Conservation (phyloP, 1,140 invertebrate genomes). For the Bombus difficillimus region DNA sequence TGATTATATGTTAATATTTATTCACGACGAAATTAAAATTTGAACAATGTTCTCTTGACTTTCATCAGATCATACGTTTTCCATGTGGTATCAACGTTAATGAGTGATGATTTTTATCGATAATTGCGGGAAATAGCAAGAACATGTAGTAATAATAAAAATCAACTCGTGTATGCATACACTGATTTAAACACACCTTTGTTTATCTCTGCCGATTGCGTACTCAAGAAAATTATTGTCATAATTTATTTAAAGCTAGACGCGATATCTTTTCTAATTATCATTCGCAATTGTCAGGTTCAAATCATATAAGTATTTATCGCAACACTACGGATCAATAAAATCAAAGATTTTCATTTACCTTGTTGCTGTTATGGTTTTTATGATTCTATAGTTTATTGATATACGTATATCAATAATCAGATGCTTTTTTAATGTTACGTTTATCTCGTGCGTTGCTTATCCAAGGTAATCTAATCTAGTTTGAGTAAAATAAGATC, state of each 20-base stretch:
- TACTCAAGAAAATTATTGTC: not conserved
- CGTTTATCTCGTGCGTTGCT: not conserved
- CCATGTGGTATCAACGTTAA: not conserved
- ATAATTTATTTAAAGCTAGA: not conserved
- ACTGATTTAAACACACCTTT: not conserved
- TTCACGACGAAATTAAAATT: not conserved
- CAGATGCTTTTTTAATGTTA: not conserved
- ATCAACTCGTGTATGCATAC: not conserved
- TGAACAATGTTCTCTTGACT: not conserved
- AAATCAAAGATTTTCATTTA: not conserved
- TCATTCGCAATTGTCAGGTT: not conserved
- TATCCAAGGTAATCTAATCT: not conserved
- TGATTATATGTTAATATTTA: not conserved
- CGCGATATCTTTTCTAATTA: not conserved
- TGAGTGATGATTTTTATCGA: not conserved
- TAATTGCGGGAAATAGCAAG: not conserved
- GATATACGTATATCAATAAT: not conserved
- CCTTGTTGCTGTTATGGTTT: not conserved
- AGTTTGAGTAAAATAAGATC: not conserved
- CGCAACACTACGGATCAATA: not conserved
- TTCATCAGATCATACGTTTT: not conserved
- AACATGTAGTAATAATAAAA: not conserved
- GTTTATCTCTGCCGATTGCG: not conserved
- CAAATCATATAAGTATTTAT: not conserved
- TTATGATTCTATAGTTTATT: not conserved